A percentile compares a stretch with the other conserved stretches of the same genome.
These are phyloP conservation scores for Micromys minutus DNA, from an alignment of 2,113 vertebrate species.

Conservation along the genomic window DNA sequence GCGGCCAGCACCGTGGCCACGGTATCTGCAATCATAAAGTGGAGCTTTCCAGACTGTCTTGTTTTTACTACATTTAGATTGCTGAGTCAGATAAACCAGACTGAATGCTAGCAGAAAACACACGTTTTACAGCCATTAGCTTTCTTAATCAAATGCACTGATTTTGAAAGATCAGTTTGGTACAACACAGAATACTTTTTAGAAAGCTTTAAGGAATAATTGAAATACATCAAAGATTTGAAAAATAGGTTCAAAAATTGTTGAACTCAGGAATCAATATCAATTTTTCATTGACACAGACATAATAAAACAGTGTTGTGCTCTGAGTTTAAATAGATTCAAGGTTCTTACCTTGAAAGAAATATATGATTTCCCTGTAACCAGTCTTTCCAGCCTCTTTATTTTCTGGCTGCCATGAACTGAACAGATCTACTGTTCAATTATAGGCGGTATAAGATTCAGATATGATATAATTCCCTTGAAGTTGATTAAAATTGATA, in stretches of 20 bases:
- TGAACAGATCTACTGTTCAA: neutral
- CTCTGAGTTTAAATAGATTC: neutral
- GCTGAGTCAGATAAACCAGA: constrained; percentile 31
- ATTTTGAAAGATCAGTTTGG: constrained; percentile 39
- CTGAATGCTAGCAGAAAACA: neutral
- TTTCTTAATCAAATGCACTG: constrained; percentile 17
- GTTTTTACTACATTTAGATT: constrained; percentile 45
- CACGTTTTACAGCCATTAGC: neutral
- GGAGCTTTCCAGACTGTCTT: neutral
- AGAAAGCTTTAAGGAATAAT: neutral
- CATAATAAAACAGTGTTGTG: neutral
- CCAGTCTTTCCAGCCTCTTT: neutral
- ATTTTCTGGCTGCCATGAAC: neutral
- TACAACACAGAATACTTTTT: neutral
- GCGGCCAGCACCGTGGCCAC: neutral
- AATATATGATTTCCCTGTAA: neutral
- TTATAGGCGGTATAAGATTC: neutral
- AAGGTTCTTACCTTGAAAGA: neutral
- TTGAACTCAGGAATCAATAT: neutral
- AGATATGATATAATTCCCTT: neutral
- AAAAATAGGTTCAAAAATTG: neutral
- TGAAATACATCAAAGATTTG: neutral
- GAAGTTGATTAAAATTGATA: neutral
- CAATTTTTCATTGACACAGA: neutral
- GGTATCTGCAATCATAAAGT: neutral